A percentile compares a stretch with the other conserved stretches of the same genome.
Evolutionary conservation across 2,888 invertebrate species (phyloP).

Genomic region (Tipula helvola): DNA sequence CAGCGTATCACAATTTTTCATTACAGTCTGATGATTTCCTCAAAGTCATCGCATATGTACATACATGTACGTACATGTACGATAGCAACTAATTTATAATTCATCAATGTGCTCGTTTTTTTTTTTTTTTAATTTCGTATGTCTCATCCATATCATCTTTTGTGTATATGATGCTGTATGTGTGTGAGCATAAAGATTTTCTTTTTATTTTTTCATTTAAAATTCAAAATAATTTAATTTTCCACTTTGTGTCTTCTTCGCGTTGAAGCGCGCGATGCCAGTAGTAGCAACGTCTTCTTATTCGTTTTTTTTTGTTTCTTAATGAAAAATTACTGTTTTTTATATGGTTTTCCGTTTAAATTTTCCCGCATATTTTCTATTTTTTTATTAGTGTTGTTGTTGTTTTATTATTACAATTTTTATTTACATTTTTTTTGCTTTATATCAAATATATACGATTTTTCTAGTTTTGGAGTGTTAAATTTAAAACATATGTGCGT

Average conservation of each 20-base stretch:
- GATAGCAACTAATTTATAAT: neutral
- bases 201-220: neutral
- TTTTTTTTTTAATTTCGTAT: neutral
- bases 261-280: neutral
- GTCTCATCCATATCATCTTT: neutral
- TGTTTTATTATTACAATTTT: neutral
- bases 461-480: neutral
- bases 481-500: neutral
- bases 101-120: neutral
- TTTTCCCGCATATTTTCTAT: neutral
- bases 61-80: neutral
- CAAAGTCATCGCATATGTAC: neutral
- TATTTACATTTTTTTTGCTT: neutral
- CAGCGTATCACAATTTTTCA: neutral
- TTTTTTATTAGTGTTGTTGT: neutral
- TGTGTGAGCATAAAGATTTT: neutral
- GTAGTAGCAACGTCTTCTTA: neutral
- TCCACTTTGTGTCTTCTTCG: neutral
- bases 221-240: neutral
- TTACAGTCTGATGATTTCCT: neutral
- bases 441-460: neutral
- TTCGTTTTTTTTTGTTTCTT: neutral
- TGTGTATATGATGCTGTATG: neutral
- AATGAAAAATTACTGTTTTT: neutral
- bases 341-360: neutral